A percentile compares a stretch with the other conserved stretches of the same genome.
phyloP scores from a whole-genome alignment of 2,888 invertebrate species.

The Ochlodes sylvanus region DNA sequence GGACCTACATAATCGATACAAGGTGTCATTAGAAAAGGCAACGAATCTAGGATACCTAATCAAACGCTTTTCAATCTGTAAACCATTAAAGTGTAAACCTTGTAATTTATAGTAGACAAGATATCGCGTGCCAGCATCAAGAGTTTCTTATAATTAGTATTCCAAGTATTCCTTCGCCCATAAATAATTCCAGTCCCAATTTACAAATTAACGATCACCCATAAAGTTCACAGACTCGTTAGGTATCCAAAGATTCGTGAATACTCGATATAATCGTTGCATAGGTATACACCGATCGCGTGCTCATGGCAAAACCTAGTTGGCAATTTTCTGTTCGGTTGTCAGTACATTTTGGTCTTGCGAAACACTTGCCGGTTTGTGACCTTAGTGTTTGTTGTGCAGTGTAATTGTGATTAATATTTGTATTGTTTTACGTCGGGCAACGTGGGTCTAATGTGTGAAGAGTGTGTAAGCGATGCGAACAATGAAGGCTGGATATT shows the following conservation, averaged over 20 bases:
- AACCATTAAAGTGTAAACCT: background rate
- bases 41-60: conserved; percentile 7
- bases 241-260: conserved; percentile 34
- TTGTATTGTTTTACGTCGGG: conserved; percentile 25
- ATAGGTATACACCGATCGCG: conserved; percentile 66
- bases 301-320: conserved; percentile 75
- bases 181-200: conserved; percentile 29
- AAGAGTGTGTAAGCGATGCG: conserved; percentile 34
- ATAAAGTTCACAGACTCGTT: conserved; percentile 40
- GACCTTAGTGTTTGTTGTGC: conserved; percentile 46
- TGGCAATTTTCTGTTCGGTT: conserved; percentile 69
- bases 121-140: conserved; percentile 21
- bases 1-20: background rate
- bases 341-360: conserved; percentile 73
- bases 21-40: conserved; percentile 5
- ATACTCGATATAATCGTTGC: conserved; percentile 45
- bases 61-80: background rate
- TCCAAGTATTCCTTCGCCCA: background rate
- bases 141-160: conserved; percentile 17
- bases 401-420: conserved; percentile 37
- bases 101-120: conserved; percentile 10
- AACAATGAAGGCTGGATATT: conserved; percentile 65
- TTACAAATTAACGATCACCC: conserved; percentile 29
- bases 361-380: conserved; percentile 66
- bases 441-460: conserved; percentile 28